Evolutionary conservation across 2,113 vertebrate species (phyloP).

Genomic region (Alethe castanea): DNA sequence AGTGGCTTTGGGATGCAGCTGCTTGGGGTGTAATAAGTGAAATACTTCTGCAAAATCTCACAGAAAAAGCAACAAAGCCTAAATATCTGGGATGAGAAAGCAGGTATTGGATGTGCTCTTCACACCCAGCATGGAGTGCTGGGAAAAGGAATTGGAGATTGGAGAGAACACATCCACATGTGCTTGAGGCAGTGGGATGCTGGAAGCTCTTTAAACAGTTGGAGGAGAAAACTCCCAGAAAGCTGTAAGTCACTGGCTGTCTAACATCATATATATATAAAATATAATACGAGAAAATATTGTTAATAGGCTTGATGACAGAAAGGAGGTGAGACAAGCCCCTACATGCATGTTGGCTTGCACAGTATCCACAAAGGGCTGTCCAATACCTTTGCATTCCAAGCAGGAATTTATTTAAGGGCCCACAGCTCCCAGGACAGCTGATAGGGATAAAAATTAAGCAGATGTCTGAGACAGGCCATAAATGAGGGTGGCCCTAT

Average conservation of each 20-base stretch:
- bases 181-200: not conserved
- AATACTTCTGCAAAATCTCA: not conserved
- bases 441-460: not conserved
- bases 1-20: not conserved
- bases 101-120: fast-evolving
- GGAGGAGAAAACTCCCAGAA: not conserved
- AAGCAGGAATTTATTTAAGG: not conserved
- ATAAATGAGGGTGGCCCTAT: not conserved
- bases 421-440: not conserved
- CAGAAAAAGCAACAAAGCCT: not conserved
- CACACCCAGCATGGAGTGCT: fast-evolving
- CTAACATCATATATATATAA: not conserved
- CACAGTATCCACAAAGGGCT: not conserved
- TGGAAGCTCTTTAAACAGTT: not conserved
- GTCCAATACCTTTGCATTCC: not conserved
- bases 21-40: not conserved
- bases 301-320: not conserved
- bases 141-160: not conserved
- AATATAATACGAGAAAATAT: not conserved
- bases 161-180: fast-evolving
- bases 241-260: not conserved
- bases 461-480: not conserved
- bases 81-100: not conserved
- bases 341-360: not conserved
- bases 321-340: not conserved